phyloP scores from a whole-genome alignment of 2,797 vertebrate genomes.

The Urosaurus nigricauda region DNA sequence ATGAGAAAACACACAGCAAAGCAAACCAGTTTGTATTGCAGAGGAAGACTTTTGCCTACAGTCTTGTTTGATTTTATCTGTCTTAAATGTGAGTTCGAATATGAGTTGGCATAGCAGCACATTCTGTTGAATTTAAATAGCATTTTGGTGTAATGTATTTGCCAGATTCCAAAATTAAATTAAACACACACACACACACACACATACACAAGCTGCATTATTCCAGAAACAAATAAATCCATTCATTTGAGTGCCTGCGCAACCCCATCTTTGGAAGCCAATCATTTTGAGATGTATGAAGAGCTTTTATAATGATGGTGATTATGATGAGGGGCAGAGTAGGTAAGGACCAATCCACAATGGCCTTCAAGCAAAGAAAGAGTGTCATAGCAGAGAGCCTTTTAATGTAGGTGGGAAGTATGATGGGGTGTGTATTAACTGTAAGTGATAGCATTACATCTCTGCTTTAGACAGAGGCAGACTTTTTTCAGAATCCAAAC shows the following conservation, averaged over 20 bases:
- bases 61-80: neutral
- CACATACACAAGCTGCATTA: neutral
- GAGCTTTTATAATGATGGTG: conserved; percentile 43
- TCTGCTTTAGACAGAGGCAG: conserved; percentile 59
- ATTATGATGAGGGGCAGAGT: conserved; percentile 25
- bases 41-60: neutral
- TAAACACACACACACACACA: neutral
- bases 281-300: conserved; percentile 36
- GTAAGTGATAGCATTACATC: conserved; percentile 66
- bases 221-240: conserved; percentile 34
- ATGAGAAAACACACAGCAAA: conserved; percentile 1
- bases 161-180: conserved; percentile 21
- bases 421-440: conserved; percentile 56
- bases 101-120: conserved; percentile 21
- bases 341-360: conserved; percentile 41
- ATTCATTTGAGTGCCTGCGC: conserved; percentile 42
- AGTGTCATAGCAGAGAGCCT: conserved; percentile 72
- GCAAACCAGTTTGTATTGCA: conserved; percentile 14
- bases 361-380: conserved; percentile 66
- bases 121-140: neutral
- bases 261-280: conserved; percentile 41
- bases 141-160: conserved; percentile 26
- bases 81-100: conserved; percentile 8
- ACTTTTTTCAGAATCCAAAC: conserved; percentile 63
- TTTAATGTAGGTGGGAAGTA: conserved; percentile 70